Conservation (phyloP, 2,888 invertebrate species). For the Odontocolon sp. region DNA sequence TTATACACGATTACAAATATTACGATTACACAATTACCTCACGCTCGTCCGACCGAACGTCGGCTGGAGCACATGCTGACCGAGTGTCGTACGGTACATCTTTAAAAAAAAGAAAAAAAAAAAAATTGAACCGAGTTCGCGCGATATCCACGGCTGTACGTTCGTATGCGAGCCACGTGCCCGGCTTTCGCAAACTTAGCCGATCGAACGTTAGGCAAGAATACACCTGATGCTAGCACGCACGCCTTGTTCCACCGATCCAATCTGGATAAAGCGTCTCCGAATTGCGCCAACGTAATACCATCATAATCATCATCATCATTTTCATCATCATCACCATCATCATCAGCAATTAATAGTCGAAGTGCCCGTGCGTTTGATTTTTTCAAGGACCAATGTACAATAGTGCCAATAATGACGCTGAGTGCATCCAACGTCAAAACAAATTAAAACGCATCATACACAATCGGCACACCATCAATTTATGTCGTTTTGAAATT, state of each 20-base stretch:
- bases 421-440: neutral
- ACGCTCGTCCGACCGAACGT: neutral
- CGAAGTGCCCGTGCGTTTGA: constrained; percentile 2
- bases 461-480: no score
- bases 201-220: constrained; percentile 21
- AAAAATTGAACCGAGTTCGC: constrained; percentile 4
- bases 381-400: constrained; percentile 23
- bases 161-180: constrained; percentile 27
- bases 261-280: constrained; percentile 11
- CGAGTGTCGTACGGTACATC: neutral
- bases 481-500: no score
- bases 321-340: no score
- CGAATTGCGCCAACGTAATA: constrained; percentile 1
- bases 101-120: neutral
- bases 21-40: constrained; percentile 17
- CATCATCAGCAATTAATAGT: neutral
- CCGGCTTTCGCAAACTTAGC: constrained; percentile 24
- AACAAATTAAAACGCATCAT: no score
- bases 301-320: constrained; percentile 2
- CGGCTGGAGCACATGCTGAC: neutral
- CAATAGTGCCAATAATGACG: neutral
- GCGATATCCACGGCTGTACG: no score
- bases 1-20: constrained; percentile 27
- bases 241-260: neutral
- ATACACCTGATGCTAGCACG: neutral